A percentile compares a stretch with the other conserved stretches of the same genome.
phyloP scores from a whole-genome alignment of 64 coral and sea anemone genomes.

The Dendrophyllia cribrosa region DNA sequence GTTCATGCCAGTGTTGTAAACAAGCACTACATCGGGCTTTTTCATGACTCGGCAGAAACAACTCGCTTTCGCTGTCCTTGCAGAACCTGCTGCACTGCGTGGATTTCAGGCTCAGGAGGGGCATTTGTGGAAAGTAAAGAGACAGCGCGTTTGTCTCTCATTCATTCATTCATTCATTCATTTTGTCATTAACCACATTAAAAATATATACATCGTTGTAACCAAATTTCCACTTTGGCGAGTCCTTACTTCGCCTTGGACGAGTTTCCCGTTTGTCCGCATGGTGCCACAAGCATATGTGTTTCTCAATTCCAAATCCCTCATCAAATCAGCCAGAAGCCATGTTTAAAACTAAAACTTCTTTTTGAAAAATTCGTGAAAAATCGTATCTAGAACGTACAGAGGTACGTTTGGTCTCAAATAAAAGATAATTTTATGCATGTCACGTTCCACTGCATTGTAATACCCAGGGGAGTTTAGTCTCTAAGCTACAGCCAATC shows the following conservation, averaged over 20 bases:
- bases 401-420: neutral
- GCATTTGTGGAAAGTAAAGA: neutral
- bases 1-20: neutral
- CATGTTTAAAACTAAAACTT: neutral
- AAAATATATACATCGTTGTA: too few relatives aligned
- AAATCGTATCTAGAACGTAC: too few relatives aligned
- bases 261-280: neutral
- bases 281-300: neutral
- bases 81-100: neutral
- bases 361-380: neutral
- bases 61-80: neutral
- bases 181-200: too few relatives aligned
- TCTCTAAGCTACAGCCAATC: constrained; percentile 17
- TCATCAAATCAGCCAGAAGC: constrained; percentile 20
- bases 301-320: neutral
- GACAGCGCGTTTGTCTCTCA: too few relatives aligned
- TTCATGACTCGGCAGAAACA: neutral
- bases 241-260: too few relatives aligned
- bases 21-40: neutral
- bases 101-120: constrained; percentile 6
- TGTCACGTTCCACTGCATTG: constrained; percentile 1
- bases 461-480: constrained; percentile 7
- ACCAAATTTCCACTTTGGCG: too few relatives aligned
- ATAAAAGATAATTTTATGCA: neutral
- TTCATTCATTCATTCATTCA: too few relatives aligned